A percentile compares a stretch with the other conserved stretches of the same genome.
Conservation (phyloP, 2,888 invertebrate genomes). For the Harmothoe impar region DNA sequence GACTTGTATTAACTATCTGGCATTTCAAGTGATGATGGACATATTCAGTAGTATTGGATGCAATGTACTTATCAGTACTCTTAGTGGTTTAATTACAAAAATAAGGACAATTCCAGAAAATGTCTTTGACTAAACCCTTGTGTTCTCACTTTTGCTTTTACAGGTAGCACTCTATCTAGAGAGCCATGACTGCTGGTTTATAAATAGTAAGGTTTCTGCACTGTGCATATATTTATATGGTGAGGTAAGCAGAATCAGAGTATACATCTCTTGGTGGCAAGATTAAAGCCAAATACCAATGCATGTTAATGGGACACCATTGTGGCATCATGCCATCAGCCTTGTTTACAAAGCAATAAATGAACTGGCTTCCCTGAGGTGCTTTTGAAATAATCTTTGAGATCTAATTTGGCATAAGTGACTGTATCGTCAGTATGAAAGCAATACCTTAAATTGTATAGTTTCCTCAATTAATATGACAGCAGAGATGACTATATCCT, state of each 20-base stretch:
- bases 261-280: background rate
- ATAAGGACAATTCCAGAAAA: background rate
- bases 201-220: background rate
- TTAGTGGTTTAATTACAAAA: background rate
- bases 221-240: background rate
- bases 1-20: background rate
- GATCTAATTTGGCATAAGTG: background rate
- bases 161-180: background rate
- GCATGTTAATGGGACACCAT: background rate
- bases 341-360: background rate
- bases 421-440: background rate
- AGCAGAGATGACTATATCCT: background rate
- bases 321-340: background rate
- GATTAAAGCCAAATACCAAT: constrained; percentile 11
- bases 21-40: constrained; percentile 6
- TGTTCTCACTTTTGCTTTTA: background rate
- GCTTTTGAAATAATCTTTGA: background rate
- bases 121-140: background rate
- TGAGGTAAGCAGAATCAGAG: background rate
- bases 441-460: background rate
- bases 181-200: background rate
- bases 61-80: background rate
- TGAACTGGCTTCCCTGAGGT: constrained; percentile 14
- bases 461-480: background rate
- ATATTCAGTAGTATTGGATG: background rate